Conservation (phyloP, 2,888 invertebrate genomes). For the Phengaris alcon region DNA sequence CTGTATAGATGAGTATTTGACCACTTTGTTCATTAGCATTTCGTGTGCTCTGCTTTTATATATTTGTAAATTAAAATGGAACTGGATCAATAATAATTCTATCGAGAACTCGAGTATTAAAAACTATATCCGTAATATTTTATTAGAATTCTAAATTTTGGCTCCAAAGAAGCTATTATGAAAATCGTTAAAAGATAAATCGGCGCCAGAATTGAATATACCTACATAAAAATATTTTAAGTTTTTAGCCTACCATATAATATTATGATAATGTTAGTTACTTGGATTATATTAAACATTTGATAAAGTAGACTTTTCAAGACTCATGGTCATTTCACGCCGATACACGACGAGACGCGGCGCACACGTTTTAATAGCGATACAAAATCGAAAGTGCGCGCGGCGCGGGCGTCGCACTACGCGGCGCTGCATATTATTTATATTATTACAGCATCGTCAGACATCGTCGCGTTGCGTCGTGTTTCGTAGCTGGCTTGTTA, state of each 20-base stretch:
- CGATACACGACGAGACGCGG: too few relatives aligned
- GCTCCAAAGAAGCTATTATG: background rate
- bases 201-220: constrained; percentile 9
- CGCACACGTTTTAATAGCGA: too few relatives aligned
- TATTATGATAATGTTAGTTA: too few relatives aligned
- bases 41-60: background rate
- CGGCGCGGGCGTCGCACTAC: too few relatives aligned
- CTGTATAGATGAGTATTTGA: too few relatives aligned
- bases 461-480: too few relatives aligned
- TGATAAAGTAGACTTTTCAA: constrained; percentile 7
- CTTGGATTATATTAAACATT: too few relatives aligned
- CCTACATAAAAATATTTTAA: background rate
- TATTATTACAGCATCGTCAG: too few relatives aligned
- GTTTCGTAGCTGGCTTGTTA: too few relatives aligned
- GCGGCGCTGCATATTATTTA: too few relatives aligned
- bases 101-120: background rate
- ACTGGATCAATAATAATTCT: background rate
- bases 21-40: background rate
- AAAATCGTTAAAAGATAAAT: constrained; percentile 4
- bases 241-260: background rate
- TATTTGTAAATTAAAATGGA: background rate
- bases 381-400: too few relatives aligned
- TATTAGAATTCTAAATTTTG: background rate
- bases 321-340: background rate
- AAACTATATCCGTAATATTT: constrained; percentile 17